Evolutionary conservation across 2,888 invertebrate species (phyloP).

Genomic region (Drosophila buzzatii): DNA sequence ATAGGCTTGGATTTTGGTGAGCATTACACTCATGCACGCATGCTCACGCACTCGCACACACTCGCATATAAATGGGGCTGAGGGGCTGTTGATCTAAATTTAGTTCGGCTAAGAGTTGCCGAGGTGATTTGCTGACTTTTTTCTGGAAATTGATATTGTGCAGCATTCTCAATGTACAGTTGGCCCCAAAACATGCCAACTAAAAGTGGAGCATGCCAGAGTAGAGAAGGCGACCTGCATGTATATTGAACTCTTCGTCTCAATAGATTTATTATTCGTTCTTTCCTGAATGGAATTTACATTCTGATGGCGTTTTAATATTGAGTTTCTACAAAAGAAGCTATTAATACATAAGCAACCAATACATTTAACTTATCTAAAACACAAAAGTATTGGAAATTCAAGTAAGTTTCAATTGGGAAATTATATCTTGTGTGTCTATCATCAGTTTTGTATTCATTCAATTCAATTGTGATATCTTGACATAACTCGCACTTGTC

Average conservation of each 20-base stretch:
- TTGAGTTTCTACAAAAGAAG: not conserved
- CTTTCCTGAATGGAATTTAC: no score
- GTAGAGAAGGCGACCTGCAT: slow-evolving; percentile 1
- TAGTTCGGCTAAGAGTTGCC: slow-evolving; percentile 55
- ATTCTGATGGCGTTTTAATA: no score
- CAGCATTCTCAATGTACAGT: slow-evolving; percentile 62
- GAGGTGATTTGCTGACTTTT: slow-evolving; percentile 63
- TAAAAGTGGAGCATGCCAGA: not conserved
- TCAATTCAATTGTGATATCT: no score
- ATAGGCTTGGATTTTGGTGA: slow-evolving; percentile 49
- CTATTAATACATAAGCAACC: no score
- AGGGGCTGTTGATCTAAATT: slow-evolving; percentile 62
- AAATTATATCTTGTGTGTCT: no score
- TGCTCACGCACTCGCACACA: slow-evolving; percentile 3
- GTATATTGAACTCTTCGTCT: not conserved
- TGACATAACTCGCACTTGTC: no score
- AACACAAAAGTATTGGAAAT: not conserved
- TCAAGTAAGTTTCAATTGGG: not conserved
- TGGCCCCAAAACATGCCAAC: slow-evolving; percentile 39
- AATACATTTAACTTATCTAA: no score
- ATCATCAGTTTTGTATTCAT: no score
- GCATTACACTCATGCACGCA: slow-evolving; percentile 16
- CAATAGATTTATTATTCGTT: no score
- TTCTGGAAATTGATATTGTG: slow-evolving; percentile 63
- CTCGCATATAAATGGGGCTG: slow-evolving; percentile 6